A percentile compares a stretch with the other conserved stretches of the same genome.
These are phyloP conservation scores for Diarsia mendica DNA, from an alignment of 2,888 invertebrate genomes.

Conservation along the genomic window DNA sequence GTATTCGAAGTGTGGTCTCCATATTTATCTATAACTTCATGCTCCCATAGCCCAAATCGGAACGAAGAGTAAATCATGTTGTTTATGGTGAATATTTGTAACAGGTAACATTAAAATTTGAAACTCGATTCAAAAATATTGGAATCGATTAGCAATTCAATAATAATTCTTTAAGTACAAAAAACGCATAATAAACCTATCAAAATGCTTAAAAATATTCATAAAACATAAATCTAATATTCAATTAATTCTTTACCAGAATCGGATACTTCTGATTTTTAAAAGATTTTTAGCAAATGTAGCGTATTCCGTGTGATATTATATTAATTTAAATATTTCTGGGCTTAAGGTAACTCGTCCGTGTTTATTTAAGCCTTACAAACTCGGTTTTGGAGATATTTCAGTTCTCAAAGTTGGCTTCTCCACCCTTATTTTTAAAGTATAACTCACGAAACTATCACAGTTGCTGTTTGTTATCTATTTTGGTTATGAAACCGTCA, in stretches of 20 bases:
- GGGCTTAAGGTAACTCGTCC: rapidly evolving
- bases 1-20: no score
- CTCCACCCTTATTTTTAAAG: background rate
- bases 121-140: conserved; percentile 1
- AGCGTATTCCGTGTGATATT: background rate
- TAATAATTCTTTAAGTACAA: rapidly evolving
- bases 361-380: rapidly evolving
- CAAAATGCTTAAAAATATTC: background rate
- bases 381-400: no score
- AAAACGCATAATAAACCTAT: rapidly evolving
- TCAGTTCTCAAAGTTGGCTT: background rate
- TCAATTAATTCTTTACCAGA: rapidly evolving
- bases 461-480: no score
- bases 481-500: background rate
- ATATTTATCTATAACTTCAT: no score
- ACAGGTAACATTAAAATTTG: conserved; percentile 41
- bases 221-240: rapidly evolving
- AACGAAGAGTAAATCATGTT: conserved; percentile 29
- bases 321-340: background rate
- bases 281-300: no score
- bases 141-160: conserved; percentile 3
- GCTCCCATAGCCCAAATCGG: conserved; percentile 26
- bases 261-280: background rate
- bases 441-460: no score
- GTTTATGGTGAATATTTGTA: conserved; percentile 39